A percentile compares a stretch with the other conserved stretches of the same genome.
These are phyloP conservation scores for Spodoptera picta DNA, from an alignment of 2,888 invertebrate species.

Conservation along the genomic window DNA sequence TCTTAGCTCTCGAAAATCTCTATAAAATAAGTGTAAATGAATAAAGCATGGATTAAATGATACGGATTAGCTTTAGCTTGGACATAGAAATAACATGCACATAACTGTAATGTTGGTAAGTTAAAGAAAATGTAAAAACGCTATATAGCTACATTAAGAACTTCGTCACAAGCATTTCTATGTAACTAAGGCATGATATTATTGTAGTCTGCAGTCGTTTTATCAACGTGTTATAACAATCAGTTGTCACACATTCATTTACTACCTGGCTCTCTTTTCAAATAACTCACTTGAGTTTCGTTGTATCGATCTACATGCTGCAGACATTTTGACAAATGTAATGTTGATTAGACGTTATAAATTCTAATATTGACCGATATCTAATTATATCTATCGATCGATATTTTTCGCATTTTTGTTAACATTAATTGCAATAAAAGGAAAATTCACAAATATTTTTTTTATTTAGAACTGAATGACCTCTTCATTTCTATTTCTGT, in stretches of 20 bases:
- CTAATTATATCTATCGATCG: too few relatives aligned
- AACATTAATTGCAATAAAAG: too few relatives aligned
- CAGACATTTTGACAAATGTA: slow-evolving; percentile 13
- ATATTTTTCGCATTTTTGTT: too few relatives aligned
- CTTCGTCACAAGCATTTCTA: slow-evolving; percentile 61
- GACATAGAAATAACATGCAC: slow-evolving; percentile 65
- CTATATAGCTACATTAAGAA: slow-evolving; percentile 32
- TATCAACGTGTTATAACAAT: slow-evolving; percentile 59
- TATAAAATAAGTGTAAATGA: slow-evolving; percentile 52
- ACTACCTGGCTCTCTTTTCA: slow-evolving; percentile 6
- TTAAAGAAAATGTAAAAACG: slow-evolving; percentile 40
- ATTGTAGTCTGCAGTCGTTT: slow-evolving; percentile 62
- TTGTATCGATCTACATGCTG: slow-evolving; percentile 7
- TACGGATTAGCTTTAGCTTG: slow-evolving; percentile 72
- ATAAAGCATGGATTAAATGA: slow-evolving; percentile 66
- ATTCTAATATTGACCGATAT: too few relatives aligned
- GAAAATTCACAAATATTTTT: too few relatives aligned
- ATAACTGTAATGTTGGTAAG: slow-evolving; percentile 59
- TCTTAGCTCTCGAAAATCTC: slow-evolving; percentile 26
- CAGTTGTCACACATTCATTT: slow-evolving; percentile 52
- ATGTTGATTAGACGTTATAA: neutral
- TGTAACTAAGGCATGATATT: slow-evolving; percentile 83
- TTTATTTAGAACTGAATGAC: too few relatives aligned
- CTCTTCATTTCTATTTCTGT: too few relatives aligned
- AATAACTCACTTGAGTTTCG: neutral